Base-by-base conservation (phyloP, 2,888 invertebrate genomes). In the Leptinotarsa tumamoca region DNA sequence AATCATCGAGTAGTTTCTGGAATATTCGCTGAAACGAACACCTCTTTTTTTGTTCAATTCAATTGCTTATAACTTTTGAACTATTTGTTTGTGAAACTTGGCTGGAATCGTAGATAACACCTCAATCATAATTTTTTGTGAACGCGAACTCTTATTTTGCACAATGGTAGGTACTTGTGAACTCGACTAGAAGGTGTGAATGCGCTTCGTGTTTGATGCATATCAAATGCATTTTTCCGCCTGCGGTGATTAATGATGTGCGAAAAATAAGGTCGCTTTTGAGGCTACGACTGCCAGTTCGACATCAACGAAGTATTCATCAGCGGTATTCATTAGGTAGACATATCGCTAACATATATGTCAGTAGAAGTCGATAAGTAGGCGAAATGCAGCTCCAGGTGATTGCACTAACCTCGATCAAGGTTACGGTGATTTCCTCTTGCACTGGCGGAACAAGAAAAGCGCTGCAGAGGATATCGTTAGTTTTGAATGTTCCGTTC, bases 381-480 rank as follows among this genome's bases (percentile, higher is more conserved):
- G 87, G 87, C 86, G 83, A 87, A 85, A 84, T 86, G 86, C 86
- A 85, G 82, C 86, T 85, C 82, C 86, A 84, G 86, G 87, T 87
- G 86, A 86, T 82, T 85, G 86, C 87, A 86, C 85, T 87, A 85
- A 87, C 87, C 87, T 87, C 87, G 83, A 86, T 87, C 87, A 87
- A 87, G 87, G 87, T 86, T 87, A 87, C 82, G 80, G 82, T 78
- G 82, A 85, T 83, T 85, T 86, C 83, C 84, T 85, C 83, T 81
- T 86, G 82, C 83, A 76, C 77, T 51, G 70, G 78, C 75, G 73
- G 70, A 67, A 50, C 72, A 2, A 51, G 17, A 49, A 17, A 15
- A 15, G 50, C 17, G 54, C 15, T 56, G 4, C n/a, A 5, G 68
- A 23, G 33, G 52, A 17, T 23, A 21, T 23, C 27, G 43, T 43